phyloP scores from a whole-genome alignment of 2,113 vertebrate genomes.

The Psephotus haematonotus region DNA sequence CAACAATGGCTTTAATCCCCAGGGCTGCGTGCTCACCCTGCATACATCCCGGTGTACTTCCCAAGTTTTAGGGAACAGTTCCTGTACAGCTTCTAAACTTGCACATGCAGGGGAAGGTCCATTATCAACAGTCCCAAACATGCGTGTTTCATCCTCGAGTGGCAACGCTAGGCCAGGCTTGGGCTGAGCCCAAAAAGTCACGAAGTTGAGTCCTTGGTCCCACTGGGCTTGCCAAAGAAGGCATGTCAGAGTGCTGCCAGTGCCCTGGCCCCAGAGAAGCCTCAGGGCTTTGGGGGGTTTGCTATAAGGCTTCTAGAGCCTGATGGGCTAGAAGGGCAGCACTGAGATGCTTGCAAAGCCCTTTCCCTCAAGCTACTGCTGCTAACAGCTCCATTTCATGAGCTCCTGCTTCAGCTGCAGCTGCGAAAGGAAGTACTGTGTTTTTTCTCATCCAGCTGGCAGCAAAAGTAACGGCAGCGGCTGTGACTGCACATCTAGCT shows the following conservation, averaged over 20 bases:
- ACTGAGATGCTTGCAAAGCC: neutral
- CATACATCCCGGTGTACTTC: neutral
- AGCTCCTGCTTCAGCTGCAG: neutral
- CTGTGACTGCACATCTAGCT: neutral
- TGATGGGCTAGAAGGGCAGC: neutral
- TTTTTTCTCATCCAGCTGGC: neutral
- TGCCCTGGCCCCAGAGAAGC: neutral
- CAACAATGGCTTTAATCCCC: neutral
- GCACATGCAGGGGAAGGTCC: neutral
- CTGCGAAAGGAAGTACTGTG: neutral
- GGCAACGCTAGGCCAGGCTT: neutral
- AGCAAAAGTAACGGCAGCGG: neutral
- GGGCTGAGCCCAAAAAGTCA: neutral
- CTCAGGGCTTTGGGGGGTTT: neutral
- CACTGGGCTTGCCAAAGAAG: neutral
- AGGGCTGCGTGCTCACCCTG: neutral
- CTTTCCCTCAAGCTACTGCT: neutral
- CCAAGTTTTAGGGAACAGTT: neutral
- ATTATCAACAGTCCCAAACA: neutral
- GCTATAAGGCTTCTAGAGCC: neutral
- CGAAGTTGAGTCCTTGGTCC: accelerated
- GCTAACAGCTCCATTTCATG: neutral
- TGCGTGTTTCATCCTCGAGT: neutral
- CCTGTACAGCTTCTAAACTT: neutral
- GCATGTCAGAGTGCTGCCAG: neutral